Evolutionary conservation across 2,113 vertebrate genomes (phyloP).

Genomic region (Hemibagrus wyckioides): DNA sequence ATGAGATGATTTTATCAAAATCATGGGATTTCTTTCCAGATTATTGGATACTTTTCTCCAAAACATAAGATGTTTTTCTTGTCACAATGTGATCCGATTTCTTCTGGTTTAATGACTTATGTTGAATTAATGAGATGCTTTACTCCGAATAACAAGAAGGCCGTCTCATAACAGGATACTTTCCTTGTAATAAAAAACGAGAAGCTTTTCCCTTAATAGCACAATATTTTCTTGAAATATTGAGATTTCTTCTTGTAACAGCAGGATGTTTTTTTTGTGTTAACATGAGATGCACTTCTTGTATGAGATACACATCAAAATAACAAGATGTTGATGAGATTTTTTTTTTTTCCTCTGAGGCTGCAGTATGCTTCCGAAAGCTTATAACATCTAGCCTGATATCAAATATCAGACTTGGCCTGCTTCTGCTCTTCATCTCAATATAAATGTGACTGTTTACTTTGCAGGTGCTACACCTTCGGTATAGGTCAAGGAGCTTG

Average conservation of each 20-base stretch:
- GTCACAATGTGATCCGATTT: too few relatives aligned
- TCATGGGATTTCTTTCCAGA: too few relatives aligned
- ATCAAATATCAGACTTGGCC: background rate
- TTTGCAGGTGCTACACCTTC: slow-evolving; percentile 89
- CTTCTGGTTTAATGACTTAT: too few relatives aligned
- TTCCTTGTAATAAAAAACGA: too few relatives aligned
- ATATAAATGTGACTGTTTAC: slow-evolving; percentile 2
- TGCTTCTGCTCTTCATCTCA: background rate
- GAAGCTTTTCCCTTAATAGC: background rate
- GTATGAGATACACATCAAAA: background rate
- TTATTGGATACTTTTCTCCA: too few relatives aligned
- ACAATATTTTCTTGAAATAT: background rate
- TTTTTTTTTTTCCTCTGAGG: background rate
- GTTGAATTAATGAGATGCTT: too few relatives aligned
- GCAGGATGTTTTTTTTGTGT: background rate
- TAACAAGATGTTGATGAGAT: background rate
- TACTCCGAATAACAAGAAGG: background rate
- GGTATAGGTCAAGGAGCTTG: slow-evolving; percentile 85
- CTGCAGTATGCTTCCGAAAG: background rate
- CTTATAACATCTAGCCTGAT: background rate
- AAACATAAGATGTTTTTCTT: too few relatives aligned
- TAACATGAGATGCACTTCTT: background rate
- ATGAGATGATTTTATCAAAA: too few relatives aligned
- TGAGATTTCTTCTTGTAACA: background rate
- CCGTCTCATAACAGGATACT: background rate